Evolutionary conservation across 2,113 vertebrate genomes (phyloP).

Genomic region (Aramus guarauna): DNA sequence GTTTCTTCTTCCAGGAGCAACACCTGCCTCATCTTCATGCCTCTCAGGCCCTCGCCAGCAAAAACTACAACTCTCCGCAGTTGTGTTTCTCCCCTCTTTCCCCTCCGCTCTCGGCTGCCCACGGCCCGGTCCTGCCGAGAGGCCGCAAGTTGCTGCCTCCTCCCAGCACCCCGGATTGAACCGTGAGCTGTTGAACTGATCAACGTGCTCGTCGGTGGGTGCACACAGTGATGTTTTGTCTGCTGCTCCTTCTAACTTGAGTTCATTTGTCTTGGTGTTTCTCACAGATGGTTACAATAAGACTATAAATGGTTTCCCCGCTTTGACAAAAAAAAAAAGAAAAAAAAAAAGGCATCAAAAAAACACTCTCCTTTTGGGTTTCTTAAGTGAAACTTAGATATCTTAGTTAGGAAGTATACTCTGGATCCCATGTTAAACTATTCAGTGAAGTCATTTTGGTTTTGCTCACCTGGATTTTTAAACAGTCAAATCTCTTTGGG

Average conservation of each 20-base stretch:
- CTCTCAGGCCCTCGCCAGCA: neutral
- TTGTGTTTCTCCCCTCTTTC: neutral
- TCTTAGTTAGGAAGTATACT: neutral
- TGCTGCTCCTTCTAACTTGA: neutral
- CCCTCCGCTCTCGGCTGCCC: neutral
- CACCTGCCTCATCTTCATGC: neutral
- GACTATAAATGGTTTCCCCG: neutral
- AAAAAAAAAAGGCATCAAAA: neutral
- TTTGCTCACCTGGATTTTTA: neutral
- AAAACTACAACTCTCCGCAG: neutral
- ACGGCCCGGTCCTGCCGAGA: neutral
- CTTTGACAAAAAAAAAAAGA: neutral
- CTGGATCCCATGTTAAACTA: neutral
- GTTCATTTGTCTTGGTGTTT: constrained; percentile 10
- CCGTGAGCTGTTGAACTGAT: neutral
- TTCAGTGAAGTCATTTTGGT: neutral
- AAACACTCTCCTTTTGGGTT: neutral
- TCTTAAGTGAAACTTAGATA: neutral
- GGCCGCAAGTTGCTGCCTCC: neutral
- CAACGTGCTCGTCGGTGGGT: neutral
- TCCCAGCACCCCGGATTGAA: neutral
- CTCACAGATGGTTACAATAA: constrained; percentile 40
- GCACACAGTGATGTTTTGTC: neutral
- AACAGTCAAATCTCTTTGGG: neutral
- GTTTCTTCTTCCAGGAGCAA: neutral